Base-by-base conservation (phyloP, 1,140 invertebrate genomes). In the Ceratina australensis region DNA sequence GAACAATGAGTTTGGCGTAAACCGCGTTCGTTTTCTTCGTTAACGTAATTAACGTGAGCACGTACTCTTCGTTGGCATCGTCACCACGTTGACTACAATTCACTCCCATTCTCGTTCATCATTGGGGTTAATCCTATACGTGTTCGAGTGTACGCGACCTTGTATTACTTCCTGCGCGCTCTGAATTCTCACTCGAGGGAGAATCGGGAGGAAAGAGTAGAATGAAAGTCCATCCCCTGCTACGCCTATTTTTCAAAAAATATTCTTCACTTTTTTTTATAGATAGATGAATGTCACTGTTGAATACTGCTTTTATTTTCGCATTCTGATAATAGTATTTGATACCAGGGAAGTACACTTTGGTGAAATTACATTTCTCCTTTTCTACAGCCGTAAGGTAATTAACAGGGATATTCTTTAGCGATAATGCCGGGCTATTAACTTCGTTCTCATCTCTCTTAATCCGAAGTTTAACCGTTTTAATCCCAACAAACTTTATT, bases 141-240 rank as follows among this genome's bases (percentile, higher is more conserved):
- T 86, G 86, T 83, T 81, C 78, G 76, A 83, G 83, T 79, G 67
- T 82, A 81, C 79, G 28, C 79, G 75, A 80, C 72, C 81, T 83
- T 86, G 82, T 82, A 85, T 84, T 71, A 87, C 86, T 87, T 80
- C 66, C 56, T 67, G 72, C 67, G 60, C 56, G 56, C 42, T 60
- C 60, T 65, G 69, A 66, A 78, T 72, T 64, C 66, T 33, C 22
- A 50, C 54, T 26, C 1, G n/a, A 22, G 60, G 50, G 68, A 24
- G 50, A 28, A 63, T 24, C 15, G 16, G 22, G 22, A 33, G 28
- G n/a, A 57, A 72, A 72, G 75, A 49, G 49, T 0, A 28, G 16
- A 71, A 63, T 54, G 72, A 33, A 73, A 52, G 54, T 65, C 26
- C 26, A 65, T 42, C 10, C 33, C 10, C 2, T 42, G 2, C 33